Evolutionary conservation across 2,888 invertebrate species (phyloP).

Genomic region (Incurvaria masculella): DNA sequence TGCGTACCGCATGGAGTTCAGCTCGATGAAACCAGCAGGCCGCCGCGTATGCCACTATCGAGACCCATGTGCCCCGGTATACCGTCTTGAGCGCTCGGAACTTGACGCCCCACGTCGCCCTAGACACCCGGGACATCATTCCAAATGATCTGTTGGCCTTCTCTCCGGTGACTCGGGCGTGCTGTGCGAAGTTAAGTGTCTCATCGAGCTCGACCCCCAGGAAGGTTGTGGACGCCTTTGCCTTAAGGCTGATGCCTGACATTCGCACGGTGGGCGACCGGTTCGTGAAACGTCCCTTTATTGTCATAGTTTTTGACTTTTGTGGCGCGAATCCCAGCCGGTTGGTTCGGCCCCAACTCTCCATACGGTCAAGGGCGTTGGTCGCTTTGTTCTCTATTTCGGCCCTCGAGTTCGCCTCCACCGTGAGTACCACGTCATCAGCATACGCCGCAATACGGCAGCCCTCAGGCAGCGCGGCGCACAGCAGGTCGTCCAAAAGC

Average conservation of each 20-base stretch:
- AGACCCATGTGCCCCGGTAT: neutral
- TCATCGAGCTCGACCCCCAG: constrained; percentile 16
- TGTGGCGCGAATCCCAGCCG: constrained; percentile 15
- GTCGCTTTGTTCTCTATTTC: constrained; percentile 10
- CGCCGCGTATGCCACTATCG: neutral
- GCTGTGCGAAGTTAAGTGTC: constrained; percentile 6
- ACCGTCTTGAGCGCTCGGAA: neutral
- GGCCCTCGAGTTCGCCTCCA: constrained; percentile 13
- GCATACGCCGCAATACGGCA: constrained; percentile 16
- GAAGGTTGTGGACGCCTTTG: constrained; percentile 1
- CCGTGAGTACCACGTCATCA: constrained; percentile 18
- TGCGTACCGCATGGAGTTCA: neutral
- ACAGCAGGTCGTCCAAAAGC: constrained; percentile 18
- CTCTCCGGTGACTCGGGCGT: constrained; percentile 7
- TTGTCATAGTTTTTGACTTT: constrained; percentile 15
- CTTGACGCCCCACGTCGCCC: neutral
- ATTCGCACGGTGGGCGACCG: neutral
- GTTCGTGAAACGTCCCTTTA: constrained; percentile 7
- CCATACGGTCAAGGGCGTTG: constrained; percentile 1
- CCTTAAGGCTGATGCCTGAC: neutral
- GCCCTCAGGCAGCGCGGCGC: neutral
- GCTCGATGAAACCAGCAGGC: neutral
- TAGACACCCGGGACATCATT: neutral
- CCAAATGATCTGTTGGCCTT: neutral
- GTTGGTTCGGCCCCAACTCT: constrained; percentile 14